Evolutionary conservation across 2,113 vertebrate species (phyloP).

Genomic region (Rhinopomastus cyanomelas): DNA sequence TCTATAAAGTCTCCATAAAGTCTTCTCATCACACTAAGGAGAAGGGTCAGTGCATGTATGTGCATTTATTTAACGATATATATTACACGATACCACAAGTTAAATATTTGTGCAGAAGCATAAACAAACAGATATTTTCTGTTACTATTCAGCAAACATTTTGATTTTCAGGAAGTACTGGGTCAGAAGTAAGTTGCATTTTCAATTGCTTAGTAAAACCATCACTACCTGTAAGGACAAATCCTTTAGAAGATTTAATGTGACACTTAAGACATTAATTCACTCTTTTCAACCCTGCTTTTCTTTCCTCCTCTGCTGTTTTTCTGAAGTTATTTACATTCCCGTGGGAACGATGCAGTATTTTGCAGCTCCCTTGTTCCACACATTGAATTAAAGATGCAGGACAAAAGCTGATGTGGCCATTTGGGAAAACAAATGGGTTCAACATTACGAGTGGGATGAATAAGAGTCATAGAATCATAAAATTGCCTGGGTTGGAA

Average conservation of each 20-base stretch:
- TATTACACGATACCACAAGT: background rate
- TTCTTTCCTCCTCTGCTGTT: background rate
- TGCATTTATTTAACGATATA: background rate
- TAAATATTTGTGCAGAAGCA: background rate
- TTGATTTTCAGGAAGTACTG: background rate
- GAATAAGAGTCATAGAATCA: background rate
- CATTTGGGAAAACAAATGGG: background rate
- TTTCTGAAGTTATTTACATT: background rate
- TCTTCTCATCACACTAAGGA: background rate
- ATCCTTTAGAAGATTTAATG: background rate
- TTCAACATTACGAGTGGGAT: background rate
- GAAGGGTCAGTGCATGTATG: background rate
- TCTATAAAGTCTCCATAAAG: no score
- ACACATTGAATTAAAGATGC: background rate
- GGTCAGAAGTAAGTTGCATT: background rate
- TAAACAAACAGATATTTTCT: background rate
- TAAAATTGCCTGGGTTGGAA: no score
- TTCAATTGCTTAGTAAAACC: background rate
- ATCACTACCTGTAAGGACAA: background rate
- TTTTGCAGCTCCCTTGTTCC: background rate
- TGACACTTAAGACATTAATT: background rate
- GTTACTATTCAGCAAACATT: background rate
- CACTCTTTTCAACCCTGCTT: background rate
- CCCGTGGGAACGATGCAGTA: background rate
- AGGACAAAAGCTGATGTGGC: background rate